phyloP scores from a whole-genome alignment of 2,797 vertebrate genomes.

The Pitangus sulphuratus region DNA sequence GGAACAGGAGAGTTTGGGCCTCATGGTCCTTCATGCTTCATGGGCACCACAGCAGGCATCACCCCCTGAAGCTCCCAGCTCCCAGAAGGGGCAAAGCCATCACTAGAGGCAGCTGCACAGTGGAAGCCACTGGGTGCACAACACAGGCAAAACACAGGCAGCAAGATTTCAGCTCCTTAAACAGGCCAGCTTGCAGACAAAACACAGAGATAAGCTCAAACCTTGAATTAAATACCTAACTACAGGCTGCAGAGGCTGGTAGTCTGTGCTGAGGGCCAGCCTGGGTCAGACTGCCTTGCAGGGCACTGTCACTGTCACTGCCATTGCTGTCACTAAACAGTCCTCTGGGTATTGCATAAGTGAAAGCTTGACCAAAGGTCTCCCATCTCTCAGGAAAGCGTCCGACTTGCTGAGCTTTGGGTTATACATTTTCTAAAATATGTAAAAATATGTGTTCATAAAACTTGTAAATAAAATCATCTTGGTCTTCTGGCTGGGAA shows the following conservation, averaged over 20 bases:
- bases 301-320: background rate
- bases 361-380: background rate
- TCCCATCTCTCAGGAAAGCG: rapidly evolving
- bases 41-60: background rate
- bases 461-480: background rate
- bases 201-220: background rate
- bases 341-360: background rate
- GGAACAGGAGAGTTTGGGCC: background rate
- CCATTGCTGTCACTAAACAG: background rate
- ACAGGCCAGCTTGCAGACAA: background rate
- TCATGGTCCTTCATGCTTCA: rapidly evolving
- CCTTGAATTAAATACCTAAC: background rate
- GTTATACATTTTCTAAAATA: background rate
- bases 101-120: background rate
- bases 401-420: background rate
- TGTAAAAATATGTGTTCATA: background rate
- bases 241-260: background rate
- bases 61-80: rapidly evolving
- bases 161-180: background rate
- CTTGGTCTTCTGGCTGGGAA: background rate
- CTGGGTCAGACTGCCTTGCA: background rate
- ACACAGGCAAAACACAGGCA: background rate
- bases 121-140: rapidly evolving
- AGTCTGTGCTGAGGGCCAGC: background rate
- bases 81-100: background rate